Evolutionary conservation across 2,888 invertebrate genomes (phyloP).

Genomic region (Dynastes hyllus): DNA sequence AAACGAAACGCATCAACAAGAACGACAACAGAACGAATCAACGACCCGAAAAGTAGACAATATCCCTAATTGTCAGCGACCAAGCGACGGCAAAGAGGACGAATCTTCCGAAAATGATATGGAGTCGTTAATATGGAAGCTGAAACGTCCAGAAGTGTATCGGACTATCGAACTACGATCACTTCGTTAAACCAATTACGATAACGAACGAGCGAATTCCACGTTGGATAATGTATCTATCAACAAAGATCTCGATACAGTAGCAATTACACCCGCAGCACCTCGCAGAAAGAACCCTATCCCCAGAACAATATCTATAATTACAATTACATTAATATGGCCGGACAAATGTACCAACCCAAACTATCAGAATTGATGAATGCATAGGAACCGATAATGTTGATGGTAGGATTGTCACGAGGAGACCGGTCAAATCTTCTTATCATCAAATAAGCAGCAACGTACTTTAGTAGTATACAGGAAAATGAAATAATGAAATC

Average conservation of each 20-base stretch:
- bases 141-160: conserved; percentile 12
- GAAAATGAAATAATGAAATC: not conserved
- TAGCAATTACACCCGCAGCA: no score
- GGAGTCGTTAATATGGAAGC: not conserved
- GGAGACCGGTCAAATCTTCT: not conserved
- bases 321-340: not conserved
- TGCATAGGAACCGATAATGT: conserved; percentile 24
- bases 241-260: not conserved
- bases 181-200: conserved; percentile 53
- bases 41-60: not conserved
- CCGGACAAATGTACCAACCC: conserved; percentile 51
- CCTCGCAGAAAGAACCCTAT: not conserved
- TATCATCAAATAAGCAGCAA: conserved; percentile 1
- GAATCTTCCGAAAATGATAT: conserved; percentile 4
- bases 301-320: not conserved
- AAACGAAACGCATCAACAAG: no score
- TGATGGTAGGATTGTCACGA: not conserved
- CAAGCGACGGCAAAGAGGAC: not conserved
- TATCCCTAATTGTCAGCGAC: not conserved
- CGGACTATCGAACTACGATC: conserved; percentile 40
- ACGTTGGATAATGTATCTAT: conserved; percentile 50
- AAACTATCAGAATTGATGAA: conserved; percentile 11
- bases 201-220: conserved; percentile 54
- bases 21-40: no score
- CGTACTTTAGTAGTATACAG: not conserved